A percentile compares a stretch with the other conserved stretches of the same genome.
phyloP scores from a whole-genome alignment of 2,888 invertebrate genomes.

The Leucoma salicis region DNA sequence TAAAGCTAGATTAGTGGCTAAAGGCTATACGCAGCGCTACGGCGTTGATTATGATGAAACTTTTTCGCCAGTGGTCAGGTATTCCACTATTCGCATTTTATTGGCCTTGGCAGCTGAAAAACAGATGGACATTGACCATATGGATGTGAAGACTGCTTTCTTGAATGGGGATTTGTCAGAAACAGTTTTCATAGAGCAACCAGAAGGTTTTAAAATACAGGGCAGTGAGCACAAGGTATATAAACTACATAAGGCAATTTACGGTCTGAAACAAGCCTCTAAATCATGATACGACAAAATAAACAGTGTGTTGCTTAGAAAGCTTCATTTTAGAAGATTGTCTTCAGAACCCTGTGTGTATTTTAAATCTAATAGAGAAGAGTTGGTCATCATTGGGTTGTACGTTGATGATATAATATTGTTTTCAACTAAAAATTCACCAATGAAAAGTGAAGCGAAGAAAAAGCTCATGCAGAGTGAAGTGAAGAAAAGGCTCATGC shows the following conservation, averaged over 20 bases:
- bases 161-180: background rate
- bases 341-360: slow-evolving; percentile 11
- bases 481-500: slow-evolving; percentile 10
- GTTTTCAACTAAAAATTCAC: slow-evolving; percentile 9
- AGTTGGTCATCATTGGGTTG: slow-evolving; percentile 10
- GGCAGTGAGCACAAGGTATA: background rate
- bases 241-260: slow-evolving; percentile 13
- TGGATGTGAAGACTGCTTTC: background rate
- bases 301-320: background rate
- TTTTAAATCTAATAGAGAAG: slow-evolving; percentile 7
- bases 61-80: slow-evolving; percentile 3
- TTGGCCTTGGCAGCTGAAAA: background rate
- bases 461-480: slow-evolving; percentile 1
- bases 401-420: slow-evolving; percentile 5
- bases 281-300: slow-evolving; percentile 27
- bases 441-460: background rate
- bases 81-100: background rate
- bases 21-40: background rate
- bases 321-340: slow-evolving; percentile 6
- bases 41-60: slow-evolving; percentile 6
- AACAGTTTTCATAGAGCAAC: background rate
- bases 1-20: slow-evolving; percentile 1
- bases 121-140: background rate
- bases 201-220: background rate
- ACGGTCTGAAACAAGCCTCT: slow-evolving; percentile 34